phyloP scores from a whole-genome alignment of 92 coral and sea anemone species.

The Parazoanthus atlanticus region DNA sequence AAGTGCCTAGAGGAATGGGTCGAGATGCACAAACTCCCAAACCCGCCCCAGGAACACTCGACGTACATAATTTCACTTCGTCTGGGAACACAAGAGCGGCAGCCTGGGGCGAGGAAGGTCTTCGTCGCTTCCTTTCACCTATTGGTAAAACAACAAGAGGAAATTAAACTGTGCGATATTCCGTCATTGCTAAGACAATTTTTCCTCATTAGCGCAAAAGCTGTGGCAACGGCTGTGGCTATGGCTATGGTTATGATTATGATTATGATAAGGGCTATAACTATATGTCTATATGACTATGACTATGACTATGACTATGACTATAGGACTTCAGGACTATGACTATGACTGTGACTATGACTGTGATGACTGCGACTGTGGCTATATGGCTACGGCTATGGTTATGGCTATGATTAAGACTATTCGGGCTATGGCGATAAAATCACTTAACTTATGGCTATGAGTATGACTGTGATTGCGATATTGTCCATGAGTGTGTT shows the following conservation, averaged over 20 bases:
- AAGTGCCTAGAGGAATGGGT: constrained; percentile 92
- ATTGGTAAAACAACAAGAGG: not conserved
- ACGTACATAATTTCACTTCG: constrained; percentile 84
- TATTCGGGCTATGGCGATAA: not conserved
- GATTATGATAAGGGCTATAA: not conserved
- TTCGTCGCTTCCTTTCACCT: constrained; percentile 42
- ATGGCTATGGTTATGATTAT: not conserved
- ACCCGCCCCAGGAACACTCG: constrained; percentile 89
- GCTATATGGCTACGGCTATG: not conserved
- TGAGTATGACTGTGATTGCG: not conserved
- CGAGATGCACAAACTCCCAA: constrained; percentile 94
- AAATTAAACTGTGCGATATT: too few relatives aligned
- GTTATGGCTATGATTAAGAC: not conserved
- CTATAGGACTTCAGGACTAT: not conserved
- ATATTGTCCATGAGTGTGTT: not conserved
- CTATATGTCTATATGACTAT: not conserved
- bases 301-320: not conserved
- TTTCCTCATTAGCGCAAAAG: too few relatives aligned
- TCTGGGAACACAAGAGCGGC: constrained; percentile 87
- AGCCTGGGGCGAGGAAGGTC: constrained; percentile 62
- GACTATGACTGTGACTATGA: not conserved
- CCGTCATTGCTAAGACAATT: not conserved
- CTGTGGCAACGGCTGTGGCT: not conserved
- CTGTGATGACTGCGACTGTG: not conserved
- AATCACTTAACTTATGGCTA: not conserved